Conservation (phyloP, 2,113 vertebrate genomes). For the pig (Sus scrofa) region DNA sequence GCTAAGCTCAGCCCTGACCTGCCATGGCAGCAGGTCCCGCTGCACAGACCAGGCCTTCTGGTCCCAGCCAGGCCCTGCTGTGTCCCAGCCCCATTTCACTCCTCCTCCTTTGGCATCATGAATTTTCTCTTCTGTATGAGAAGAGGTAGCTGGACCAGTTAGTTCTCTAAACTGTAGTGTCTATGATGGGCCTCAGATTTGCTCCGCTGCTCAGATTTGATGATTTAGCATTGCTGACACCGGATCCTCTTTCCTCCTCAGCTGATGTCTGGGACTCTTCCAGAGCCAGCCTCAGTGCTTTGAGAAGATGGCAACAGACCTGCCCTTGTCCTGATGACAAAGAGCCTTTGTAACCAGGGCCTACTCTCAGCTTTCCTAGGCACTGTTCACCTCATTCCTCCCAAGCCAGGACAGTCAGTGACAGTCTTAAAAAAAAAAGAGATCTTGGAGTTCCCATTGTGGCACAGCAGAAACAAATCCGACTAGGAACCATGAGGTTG, state of each 20-base stretch:
- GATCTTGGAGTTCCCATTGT: too few relatives aligned
- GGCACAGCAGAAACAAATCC: too few relatives aligned
- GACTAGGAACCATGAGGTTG: too few relatives aligned
- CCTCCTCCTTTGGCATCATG: not conserved
- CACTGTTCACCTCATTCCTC: not conserved
- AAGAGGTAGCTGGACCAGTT: not conserved
- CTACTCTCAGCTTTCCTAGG: not conserved
- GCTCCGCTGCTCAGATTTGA: not conserved
- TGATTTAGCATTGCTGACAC: not conserved
- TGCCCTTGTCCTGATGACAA: constrained; percentile 63
- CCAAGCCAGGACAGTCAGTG: not conserved
- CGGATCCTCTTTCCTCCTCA: not conserved
- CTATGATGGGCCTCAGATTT: not conserved
- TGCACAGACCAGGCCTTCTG: not conserved
- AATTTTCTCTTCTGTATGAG: not conserved
- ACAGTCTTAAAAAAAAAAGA: constrained; percentile 25
- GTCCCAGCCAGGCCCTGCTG: not conserved
- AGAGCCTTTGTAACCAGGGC: constrained; percentile 52
- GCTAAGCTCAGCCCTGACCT: not conserved
- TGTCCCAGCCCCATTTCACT: not conserved
- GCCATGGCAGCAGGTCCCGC: not conserved
- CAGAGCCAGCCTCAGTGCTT: not conserved
- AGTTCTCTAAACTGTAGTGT: not conserved
- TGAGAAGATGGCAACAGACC: constrained; percentile 50
- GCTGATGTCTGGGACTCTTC: not conserved